Base-by-base conservation (phyloP, 2,797 vertebrate genomes). In the Enteromius fasciolatus region DNA sequence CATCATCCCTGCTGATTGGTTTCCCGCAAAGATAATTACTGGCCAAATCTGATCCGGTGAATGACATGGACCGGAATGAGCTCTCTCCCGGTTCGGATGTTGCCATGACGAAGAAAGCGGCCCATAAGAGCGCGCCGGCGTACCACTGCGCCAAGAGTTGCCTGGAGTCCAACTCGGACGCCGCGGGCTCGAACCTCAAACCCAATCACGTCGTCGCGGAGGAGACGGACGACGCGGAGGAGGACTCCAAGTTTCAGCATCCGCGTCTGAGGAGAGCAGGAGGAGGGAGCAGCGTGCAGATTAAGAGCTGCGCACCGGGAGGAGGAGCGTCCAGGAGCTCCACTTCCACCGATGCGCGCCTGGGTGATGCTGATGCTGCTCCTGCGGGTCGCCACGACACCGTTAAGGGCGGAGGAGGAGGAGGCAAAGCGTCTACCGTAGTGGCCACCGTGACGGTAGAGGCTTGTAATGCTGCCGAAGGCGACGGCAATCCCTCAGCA, bases 241-340 rank as follows among this genome's bases (percentile, higher is more conserved):
- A 94, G 83, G 94, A 95, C 87, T 90, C 93, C 87, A 93, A 93
- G 94, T 92, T 94, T 91, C 93, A 95, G 93, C 94, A 95, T 91
- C 86, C 94, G 89, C 93, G 94, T 87, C 91, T 93, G 92, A 89
- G 94, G 90, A 91, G 94, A 92, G 84, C 92, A 66, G 94, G 79
- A 74, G 57, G 93, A 89, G 61, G 91, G 90, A 86, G 92, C 90
- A 93, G 95, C 90, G 95, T 93, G 87, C 94, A 94, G 90, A 93
- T 94, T 91, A 94, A 94, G 90, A 94, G 93, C 94, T 94, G 94
- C 89, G 92, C 92, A 86, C 93, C 94, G 48, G 48, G 48, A 94
- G 95, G 92, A 94, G 94, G 94, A 91, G 89, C 93, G 89, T 93
- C 91, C 84, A 94, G 92, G 90, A 93, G 91, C 83, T 93, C 93